Evolutionary conservation across 2,113 vertebrate species (phyloP).

Genomic region (Xenopus laevis): DNA sequence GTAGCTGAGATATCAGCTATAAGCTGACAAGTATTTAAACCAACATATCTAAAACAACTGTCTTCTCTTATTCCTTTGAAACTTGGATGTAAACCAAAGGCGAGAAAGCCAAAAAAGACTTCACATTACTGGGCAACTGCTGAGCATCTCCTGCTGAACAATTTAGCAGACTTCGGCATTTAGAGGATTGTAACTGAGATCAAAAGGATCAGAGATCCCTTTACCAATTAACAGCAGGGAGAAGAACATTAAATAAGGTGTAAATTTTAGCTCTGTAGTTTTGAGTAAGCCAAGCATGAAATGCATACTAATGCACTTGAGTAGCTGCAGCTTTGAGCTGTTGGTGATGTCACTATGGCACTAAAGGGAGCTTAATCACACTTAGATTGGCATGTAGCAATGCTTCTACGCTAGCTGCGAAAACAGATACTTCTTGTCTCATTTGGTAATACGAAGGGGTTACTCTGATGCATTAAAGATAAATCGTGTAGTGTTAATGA

Average conservation of each 20-base stretch:
- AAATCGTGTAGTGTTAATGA: conserved; percentile 46
- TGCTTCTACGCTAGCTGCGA: conserved; percentile 73
- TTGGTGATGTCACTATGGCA: conserved; percentile 74
- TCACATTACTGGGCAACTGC: conserved; percentile 75
- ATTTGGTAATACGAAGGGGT: conserved; percentile 67
- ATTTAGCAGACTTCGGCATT: conserved; percentile 86
- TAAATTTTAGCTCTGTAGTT: conserved; percentile 84
- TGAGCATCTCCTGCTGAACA: conserved; percentile 79
- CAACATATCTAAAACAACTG: conserved; percentile 94
- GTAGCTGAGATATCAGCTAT: conserved; percentile 88
- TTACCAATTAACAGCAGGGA: conserved; percentile 86
- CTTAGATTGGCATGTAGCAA: conserved; percentile 70
- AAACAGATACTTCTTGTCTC: conserved; percentile 79
- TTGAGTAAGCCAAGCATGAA: conserved; percentile 80
- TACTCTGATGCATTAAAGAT: too few species aligned
- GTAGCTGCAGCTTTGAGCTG: conserved; percentile 72
- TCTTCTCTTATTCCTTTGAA: conserved; percentile 93
- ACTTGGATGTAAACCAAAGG: conserved; percentile 89
- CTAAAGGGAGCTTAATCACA: conserved; percentile 74
- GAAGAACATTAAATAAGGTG: conserved; percentile 85
- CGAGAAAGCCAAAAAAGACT: conserved; percentile 74
- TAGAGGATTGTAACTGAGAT: conserved; percentile 82
- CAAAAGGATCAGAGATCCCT: conserved; percentile 84
- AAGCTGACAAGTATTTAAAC: conserved; percentile 99
- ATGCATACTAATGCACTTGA: conserved; percentile 83